Percentiles rank a stretch among this genome's conserved stretches.
Evolutionary conservation across 53 echinoderm and acorn worm species (phyloP).

Genomic region (Paracentrotus lividus): DNA sequence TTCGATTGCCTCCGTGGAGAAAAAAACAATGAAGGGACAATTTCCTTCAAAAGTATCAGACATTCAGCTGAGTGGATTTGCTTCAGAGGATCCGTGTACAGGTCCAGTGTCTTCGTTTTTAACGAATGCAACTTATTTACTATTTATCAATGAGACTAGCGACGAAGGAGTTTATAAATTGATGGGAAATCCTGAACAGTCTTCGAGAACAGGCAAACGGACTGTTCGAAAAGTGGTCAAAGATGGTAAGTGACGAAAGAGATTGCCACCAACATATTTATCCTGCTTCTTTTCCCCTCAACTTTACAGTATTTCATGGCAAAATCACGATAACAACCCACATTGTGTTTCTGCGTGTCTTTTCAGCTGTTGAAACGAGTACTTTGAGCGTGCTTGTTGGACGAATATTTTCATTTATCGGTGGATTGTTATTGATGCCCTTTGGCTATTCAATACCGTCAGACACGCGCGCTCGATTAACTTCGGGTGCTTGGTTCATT

Average conservation of each 20-base stretch:
- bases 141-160: slow-evolving; percentile 52
- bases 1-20: slow-evolving; percentile 7
- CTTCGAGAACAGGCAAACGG: slow-evolving; percentile 49
- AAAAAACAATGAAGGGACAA: slow-evolving; percentile 58
- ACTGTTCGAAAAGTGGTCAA: slow-evolving; percentile 62
- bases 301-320: slow-evolving; percentile 12
- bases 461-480: slow-evolving; percentile 68
- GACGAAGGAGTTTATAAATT: slow-evolving; percentile 50
- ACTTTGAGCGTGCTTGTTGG: slow-evolving; percentile 37
- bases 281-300: slow-evolving; percentile 4
- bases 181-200: slow-evolving; percentile 58
- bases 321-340: slow-evolving; percentile 19
- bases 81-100: slow-evolving; percentile 59
- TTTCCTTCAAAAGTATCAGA: slow-evolving; percentile 46
- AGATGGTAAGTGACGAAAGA: slow-evolving; percentile 60
- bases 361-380: slow-evolving; percentile 63
- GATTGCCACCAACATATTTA: slow-evolving; percentile 1
- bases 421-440: slow-evolving; percentile 57
- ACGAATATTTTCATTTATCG: slow-evolving; percentile 58
- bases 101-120: slow-evolving; percentile 46
- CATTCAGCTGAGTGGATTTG: slow-evolving; percentile 62
- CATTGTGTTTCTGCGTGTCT: slow-evolving; percentile 41
- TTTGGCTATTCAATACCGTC: background rate
- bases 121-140: slow-evolving; percentile 39
- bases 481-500: slow-evolving; percentile 59